A percentile compares a stretch with the other conserved stretches of the same genome.
phyloP scores from a whole-genome alignment of 2,888 invertebrate genomes.

The Disparrhopalites patrizii region DNA sequence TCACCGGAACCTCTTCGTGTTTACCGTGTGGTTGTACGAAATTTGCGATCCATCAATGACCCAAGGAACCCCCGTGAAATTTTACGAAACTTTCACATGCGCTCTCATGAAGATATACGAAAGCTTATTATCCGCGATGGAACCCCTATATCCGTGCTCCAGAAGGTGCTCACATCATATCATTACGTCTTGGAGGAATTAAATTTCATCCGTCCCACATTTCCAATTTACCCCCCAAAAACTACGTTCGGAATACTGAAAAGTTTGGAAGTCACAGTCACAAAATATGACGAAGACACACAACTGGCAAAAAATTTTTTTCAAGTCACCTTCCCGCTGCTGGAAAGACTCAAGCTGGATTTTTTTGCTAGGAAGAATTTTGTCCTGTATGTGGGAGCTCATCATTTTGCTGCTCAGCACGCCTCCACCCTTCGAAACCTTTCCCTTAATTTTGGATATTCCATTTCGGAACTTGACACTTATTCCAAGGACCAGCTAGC shows the following conservation, averaged over 20 bases:
- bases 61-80: conserved; percentile 5
- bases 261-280: conserved; percentile 3
- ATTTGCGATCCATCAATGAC: not conserved
- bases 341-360: conserved; percentile 38
- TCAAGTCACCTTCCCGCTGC: conserved; percentile 27
- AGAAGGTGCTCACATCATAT: conserved; percentile 7
- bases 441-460: conserved; percentile 18
- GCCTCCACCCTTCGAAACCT: not conserved
- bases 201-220: not conserved
- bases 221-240: not conserved
- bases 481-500: not conserved
- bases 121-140: not conserved
- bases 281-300: not conserved
- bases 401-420: conserved; percentile 15
- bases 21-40: not conserved
- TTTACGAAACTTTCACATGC: conserved; percentile 10
- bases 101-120: conserved; percentile 6
- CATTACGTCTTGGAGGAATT: not conserved
- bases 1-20: conserved; percentile 11
- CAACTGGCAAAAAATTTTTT: conserved; percentile 1
- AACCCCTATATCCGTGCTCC: not conserved
- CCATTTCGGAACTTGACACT: conserved; percentile 8
- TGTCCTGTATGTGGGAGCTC: conserved; percentile 13
- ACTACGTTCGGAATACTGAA: not conserved
- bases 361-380: conserved; percentile 18